phyloP scores from a whole-genome alignment of 2,888 invertebrate species.

The Eumerus sabulonum region DNA sequence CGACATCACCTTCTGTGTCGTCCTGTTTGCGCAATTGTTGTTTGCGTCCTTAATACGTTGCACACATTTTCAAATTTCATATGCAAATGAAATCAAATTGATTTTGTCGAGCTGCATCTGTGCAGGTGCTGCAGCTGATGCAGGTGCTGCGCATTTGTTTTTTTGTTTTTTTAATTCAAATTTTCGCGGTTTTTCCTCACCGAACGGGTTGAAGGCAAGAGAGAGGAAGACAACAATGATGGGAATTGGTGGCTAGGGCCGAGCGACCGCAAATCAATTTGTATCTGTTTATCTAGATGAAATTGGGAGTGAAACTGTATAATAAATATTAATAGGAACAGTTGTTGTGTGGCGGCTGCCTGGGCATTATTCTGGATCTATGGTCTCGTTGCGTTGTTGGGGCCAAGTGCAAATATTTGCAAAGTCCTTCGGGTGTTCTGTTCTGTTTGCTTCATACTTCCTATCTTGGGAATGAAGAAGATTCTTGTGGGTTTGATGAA shows the following conservation, averaged over 20 bases:
- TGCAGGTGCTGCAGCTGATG: not conserved
- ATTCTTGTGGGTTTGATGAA: too few relatives aligned
- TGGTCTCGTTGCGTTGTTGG: too few relatives aligned
- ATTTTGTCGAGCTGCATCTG: constrained; percentile 20
- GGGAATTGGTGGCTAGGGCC: not conserved
- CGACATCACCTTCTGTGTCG: not conserved
- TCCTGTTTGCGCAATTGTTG: constrained; percentile 29
- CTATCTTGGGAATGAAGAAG: too few relatives aligned
- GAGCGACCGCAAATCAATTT: constrained; percentile 46
- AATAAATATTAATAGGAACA: constrained; percentile 20
- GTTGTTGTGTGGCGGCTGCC: too few relatives aligned
- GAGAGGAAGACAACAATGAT: not conserved
- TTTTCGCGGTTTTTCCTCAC: too few relatives aligned
- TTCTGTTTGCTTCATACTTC: too few relatives aligned
- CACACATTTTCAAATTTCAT: constrained; percentile 52
- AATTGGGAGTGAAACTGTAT: constrained; percentile 18
- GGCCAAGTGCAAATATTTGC: too few relatives aligned
- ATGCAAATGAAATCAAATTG: constrained; percentile 60
- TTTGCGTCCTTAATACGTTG: constrained; percentile 55
- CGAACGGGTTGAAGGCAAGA: too few relatives aligned
- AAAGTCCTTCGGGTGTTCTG: too few relatives aligned
- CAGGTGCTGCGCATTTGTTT: constrained; percentile 42
- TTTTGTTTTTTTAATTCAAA: constrained; percentile 12
- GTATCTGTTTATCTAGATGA: constrained; percentile 33
- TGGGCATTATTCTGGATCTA: too few relatives aligned